Evolutionary conservation across 2,888 invertebrate genomes (phyloP), one percentile per base, ranked within the genome.

Genomic region (Meganola albula): DNA sequence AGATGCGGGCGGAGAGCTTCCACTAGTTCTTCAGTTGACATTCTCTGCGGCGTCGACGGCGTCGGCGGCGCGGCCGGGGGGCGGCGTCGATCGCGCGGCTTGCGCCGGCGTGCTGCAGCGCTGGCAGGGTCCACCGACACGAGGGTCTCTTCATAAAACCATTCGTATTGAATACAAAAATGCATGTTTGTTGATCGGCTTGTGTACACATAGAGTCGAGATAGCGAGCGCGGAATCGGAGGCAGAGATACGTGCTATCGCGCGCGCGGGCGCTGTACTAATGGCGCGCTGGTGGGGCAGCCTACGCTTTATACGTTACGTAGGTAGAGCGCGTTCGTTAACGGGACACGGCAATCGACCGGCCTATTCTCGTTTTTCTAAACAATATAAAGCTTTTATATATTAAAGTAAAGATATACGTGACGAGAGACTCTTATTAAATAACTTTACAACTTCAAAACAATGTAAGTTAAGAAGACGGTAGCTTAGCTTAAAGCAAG

Each of bases 1-100:
- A 90, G 62, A 69, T 92, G 91, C 34, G 87, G 86, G 1, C 86
- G 86, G 27, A 94, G 73, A 24, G 89, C 83, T 27, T 79, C 72
- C 24, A 78, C 87, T 52, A 93, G 63, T 42, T 88, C 85, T 10
- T 73, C 74, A 53, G 91, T 89, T 27, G 89, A 87, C 53, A 80
- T 80, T 71, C 78, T 89, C 64, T 85, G 76, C 62, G 86, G 73
- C 65, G 77, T 60, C 68, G 73, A 67, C 73, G 74, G 74, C 65
- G 78, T 63, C 70, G 87, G 74, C 67, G 85, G 74, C 65, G 78
- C 62, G 61, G 86, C 69, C 56, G 84, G 73, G 54, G 83, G 76
- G 53, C 75, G 73, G 58, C 77, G 77, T 62, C 69, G 69, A 64
- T 69, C 69, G 30, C 75, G 74, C 61, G 63, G 74, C 71, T 63